A percentile compares a stretch with the other conserved stretches of the same genome.
phyloP scores from a whole-genome alignment of 2,888 invertebrate species.

The Ectropis crepuscularia region DNA sequence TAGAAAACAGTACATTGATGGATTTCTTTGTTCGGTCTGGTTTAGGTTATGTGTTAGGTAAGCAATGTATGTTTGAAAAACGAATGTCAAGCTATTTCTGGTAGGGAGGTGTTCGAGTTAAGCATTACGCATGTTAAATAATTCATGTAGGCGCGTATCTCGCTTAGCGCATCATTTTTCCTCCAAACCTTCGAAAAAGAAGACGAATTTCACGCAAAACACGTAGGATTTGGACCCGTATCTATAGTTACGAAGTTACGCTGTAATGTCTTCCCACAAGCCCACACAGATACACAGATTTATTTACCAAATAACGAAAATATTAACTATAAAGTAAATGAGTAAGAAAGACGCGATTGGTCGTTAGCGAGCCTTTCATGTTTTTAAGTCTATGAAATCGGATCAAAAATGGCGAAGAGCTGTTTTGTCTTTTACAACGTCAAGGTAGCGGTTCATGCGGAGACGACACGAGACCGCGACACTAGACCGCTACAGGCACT shows the following conservation, averaged over 20 bases:
- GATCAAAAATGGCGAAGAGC: too few relatives aligned
- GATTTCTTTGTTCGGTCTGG: not conserved
- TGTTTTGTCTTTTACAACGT: too few relatives aligned
- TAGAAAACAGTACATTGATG: conserved; percentile 2
- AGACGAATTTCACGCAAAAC: conserved; percentile 30
- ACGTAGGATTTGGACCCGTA: conserved; percentile 22
- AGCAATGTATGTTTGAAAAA: conserved; percentile 8
- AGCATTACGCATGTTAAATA: conserved; percentile 42
- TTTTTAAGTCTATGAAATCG: too few relatives aligned
- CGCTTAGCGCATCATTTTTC: conserved; percentile 47
- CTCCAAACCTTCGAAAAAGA: conserved; percentile 28
- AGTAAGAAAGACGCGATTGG: too few relatives aligned
- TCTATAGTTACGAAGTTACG: not conserved
- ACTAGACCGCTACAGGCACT: too few relatives aligned
- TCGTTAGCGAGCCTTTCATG: too few relatives aligned
- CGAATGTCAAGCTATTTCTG: not conserved
- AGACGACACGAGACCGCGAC: too few relatives aligned
- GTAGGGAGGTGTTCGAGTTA: conserved; percentile 28
- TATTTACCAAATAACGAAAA: too few relatives aligned
- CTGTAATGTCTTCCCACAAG: too few relatives aligned
- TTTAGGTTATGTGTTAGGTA: not conserved
- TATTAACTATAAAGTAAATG: too few relatives aligned
- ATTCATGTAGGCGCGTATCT: conserved; percentile 45
- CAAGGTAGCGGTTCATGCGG: too few relatives aligned
- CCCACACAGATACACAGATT: too few relatives aligned